Conservation (phyloP, 2,888 invertebrate species). For the Ectemnius lituratus region DNA sequence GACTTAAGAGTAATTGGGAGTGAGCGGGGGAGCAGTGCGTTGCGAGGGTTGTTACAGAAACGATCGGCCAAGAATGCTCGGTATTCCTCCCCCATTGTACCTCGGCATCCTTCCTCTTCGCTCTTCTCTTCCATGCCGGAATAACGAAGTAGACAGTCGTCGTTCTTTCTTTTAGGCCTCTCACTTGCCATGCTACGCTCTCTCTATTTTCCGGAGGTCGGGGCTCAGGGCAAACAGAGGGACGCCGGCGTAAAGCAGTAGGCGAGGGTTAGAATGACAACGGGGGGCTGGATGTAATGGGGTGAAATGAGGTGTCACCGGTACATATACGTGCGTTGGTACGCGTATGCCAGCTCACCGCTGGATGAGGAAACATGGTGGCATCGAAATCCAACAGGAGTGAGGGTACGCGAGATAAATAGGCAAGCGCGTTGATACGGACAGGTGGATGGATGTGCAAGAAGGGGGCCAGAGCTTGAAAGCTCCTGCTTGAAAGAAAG, state of each 20-base stretch:
- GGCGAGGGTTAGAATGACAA: constrained; percentile 25
- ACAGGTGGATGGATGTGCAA: constrained; percentile 2
- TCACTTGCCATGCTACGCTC: background rate
- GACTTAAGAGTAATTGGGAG: constrained; percentile 46
- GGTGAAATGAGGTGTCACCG: constrained; percentile 23
- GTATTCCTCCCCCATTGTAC: constrained; percentile 12
- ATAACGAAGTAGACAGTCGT: background rate
- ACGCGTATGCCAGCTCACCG: constrained; percentile 7
- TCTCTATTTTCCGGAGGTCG: background rate
- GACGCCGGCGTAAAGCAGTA: background rate
- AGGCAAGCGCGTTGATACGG: background rate
- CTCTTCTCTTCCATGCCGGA: constrained; percentile 11
- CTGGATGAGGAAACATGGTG: background rate
- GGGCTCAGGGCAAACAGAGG: background rate
- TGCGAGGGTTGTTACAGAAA: constrained; percentile 20
- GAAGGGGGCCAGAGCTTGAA: background rate
- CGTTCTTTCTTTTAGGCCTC: background rate
- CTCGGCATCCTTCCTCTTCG: background rate
- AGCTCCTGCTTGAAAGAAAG: background rate
- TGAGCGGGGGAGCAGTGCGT: constrained; percentile 41
- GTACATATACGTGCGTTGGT: constrained; percentile 2
- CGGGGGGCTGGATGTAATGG: constrained; percentile 23
- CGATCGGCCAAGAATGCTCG: constrained; percentile 44
- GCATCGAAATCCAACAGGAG: background rate
- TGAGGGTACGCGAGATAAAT: constrained; percentile 17